Evolutionary conservation across 1,140 invertebrate genomes (phyloP).

Genomic region (Popillia japonica): DNA sequence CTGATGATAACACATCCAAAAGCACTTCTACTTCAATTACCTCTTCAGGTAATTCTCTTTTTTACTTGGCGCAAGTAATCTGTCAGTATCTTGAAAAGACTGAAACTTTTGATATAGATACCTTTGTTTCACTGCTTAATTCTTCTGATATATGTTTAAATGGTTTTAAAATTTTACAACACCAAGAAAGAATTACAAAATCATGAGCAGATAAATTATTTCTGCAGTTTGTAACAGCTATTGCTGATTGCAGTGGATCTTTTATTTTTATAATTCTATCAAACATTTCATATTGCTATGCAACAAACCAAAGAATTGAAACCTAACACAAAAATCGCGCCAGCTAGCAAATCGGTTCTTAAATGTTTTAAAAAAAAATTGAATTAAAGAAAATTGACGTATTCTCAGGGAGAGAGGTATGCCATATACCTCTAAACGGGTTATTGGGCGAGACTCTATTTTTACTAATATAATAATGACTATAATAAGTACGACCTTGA

Average conservation of each 20-base stretch:
- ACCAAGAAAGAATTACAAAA: neutral
- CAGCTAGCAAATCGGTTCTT: too few relatives aligned
- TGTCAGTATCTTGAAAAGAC: neutral
- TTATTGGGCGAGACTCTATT: too few relatives aligned
- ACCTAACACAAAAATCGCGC: too few relatives aligned
- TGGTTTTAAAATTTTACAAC: conserved; percentile 22
- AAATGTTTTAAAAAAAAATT: too few relatives aligned
- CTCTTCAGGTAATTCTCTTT: neutral
- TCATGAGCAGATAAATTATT: neutral
- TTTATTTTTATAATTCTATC: conserved; percentile 7
- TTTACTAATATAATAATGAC: too few relatives aligned
- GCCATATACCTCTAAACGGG: too few relatives aligned
- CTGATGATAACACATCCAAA: neutral
- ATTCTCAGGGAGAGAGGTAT: too few relatives aligned
- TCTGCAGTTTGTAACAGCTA: neutral
- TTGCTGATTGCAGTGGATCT: conserved; percentile 3
- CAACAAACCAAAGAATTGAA: too few relatives aligned
- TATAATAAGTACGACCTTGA: too few relatives aligned
- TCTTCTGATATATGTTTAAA: conserved; percentile 3
- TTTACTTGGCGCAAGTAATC: neutral
- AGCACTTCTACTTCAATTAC: neutral
- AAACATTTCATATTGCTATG: conserved; percentile 15
- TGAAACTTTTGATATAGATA: conserved; percentile 20
- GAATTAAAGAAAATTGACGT: too few relatives aligned
- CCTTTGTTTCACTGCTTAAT: conserved; percentile 10